phyloP scores from a whole-genome alignment of 2,797 vertebrate species.

The Morus bassanus region DNA sequence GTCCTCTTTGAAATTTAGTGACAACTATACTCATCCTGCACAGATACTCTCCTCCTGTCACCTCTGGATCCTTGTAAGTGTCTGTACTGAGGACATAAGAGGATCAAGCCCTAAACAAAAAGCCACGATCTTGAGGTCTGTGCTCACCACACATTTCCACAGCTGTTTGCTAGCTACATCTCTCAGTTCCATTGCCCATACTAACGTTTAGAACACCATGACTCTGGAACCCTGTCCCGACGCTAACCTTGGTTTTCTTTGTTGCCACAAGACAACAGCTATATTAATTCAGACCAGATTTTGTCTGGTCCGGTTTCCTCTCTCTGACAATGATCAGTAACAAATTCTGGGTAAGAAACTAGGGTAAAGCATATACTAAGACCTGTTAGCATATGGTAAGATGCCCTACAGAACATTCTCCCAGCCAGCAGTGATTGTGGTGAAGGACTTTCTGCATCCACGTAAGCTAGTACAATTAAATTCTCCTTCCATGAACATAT shows the following conservation, averaged over 20 bases:
- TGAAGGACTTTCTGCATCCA: not conserved
- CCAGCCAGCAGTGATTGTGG: not conserved
- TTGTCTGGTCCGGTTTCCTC: not conserved
- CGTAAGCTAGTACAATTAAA: not conserved
- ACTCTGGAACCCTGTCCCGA: not conserved
- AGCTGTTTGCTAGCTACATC: not conserved
- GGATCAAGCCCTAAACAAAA: not conserved
- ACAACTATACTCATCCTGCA: not conserved
- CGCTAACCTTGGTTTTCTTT: not conserved
- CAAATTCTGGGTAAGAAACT: not conserved
- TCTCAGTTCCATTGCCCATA: not conserved
- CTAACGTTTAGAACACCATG: not conserved
- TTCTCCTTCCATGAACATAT: not conserved
- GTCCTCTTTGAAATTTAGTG: not conserved
- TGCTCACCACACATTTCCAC: accelerated
- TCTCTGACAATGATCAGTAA: not conserved
- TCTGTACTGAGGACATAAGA: not conserved
- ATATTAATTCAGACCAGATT: not conserved
- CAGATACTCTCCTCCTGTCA: not conserved
- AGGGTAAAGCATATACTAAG: not conserved
- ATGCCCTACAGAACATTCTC: not conserved
- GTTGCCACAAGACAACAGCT: not conserved
- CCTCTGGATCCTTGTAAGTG: not conserved
- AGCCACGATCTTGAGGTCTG: not conserved
- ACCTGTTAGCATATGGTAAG: not conserved